A percentile compares a stretch with the other conserved stretches of the same genome.
Evolutionary conservation across 2,113 vertebrate species (phyloP).

Genomic region (Phasianus colchicus): DNA sequence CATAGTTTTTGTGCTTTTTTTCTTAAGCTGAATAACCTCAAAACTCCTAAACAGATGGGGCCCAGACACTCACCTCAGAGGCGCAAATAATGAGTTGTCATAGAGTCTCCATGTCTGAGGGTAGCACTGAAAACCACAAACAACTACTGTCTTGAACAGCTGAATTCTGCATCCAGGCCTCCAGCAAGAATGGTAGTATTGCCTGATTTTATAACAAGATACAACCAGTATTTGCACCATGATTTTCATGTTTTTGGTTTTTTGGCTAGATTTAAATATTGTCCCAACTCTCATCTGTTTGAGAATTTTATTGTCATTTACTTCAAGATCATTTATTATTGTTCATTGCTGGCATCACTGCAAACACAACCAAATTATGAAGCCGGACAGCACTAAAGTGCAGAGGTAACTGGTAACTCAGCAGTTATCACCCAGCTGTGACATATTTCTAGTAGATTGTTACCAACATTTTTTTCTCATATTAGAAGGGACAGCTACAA

Average conservation of each 20-base stretch:
- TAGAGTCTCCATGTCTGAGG: background rate
- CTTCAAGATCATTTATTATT: background rate
- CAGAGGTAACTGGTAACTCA: background rate
- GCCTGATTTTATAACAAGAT: background rate
- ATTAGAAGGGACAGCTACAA: background rate
- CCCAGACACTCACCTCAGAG: background rate
- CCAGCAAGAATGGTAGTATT: background rate
- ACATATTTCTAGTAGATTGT: background rate
- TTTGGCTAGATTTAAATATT: background rate
- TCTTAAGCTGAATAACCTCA: background rate
- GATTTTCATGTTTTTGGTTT: background rate
- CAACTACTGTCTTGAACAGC: rapidly evolving
- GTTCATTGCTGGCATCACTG: background rate
- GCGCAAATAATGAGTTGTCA: background rate
- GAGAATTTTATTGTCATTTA: background rate
- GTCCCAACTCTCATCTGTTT: background rate
- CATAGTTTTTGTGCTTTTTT: too few relatives aligned
- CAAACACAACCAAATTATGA: background rate
- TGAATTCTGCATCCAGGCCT: background rate
- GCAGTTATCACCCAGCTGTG: background rate
- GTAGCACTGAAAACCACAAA: background rate
- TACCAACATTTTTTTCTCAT: background rate
- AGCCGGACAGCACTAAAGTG: background rate
- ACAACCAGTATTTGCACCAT: background rate
- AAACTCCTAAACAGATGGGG: background rate